Conservation (phyloP, 2,888 invertebrate genomes). For the Athalia circularis region DNA sequence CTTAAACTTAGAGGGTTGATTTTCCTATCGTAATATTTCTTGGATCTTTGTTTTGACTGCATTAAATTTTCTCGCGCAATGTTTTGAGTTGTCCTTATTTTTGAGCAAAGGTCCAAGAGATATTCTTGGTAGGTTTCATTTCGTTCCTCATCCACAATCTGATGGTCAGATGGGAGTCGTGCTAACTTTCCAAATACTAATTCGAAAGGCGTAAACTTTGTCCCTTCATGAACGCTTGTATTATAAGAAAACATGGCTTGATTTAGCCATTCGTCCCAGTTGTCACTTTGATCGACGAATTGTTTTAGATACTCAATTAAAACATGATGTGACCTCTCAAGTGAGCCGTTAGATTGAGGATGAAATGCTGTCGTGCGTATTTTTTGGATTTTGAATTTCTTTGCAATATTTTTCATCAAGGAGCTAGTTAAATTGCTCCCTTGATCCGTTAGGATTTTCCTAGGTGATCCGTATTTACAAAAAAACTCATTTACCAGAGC, state of each 20-base stretch:
- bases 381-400: constrained; percentile 20
- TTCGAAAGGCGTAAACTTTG: not conserved
- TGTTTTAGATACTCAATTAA: constrained; percentile 9
- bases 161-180: not conserved
- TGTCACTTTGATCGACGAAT: not conserved
- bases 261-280: not conserved
- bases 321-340: constrained; percentile 4
- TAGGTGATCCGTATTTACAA: not conserved
- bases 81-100: not conserved
- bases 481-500: not conserved
- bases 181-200: not conserved
- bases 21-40: not conserved
- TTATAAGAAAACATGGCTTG: not conserved
- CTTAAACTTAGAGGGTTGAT: not conserved
- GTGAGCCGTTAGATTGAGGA: not conserved
- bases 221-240: not conserved
- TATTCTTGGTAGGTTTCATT: not conserved
- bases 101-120: not conserved
- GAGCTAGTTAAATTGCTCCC: not conserved
- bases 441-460: constrained; percentile 5
- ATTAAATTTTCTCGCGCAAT: not conserved
- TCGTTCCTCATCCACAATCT: not conserved
- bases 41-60: not conserved
- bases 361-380: not conserved
- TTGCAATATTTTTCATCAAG: constrained; percentile 5